A percentile compares a stretch with the other conserved stretches of the same genome.
These are phyloP conservation scores for Lymantria dispar DNA, from an alignment of 2,888 invertebrate species.

Conservation along the genomic window DNA sequence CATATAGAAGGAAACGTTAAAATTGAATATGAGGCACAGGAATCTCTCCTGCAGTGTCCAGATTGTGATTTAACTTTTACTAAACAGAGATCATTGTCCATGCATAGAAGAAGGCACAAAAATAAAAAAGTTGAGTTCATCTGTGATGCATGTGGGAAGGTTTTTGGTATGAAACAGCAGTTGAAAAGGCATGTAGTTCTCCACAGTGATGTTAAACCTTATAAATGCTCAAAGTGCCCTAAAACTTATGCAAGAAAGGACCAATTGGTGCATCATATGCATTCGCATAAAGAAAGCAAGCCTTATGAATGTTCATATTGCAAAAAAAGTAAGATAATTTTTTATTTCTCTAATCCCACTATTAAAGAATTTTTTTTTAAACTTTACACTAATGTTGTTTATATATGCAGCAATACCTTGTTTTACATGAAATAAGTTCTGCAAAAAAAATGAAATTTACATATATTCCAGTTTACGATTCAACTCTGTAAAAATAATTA, in stretches of 20 bases:
- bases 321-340: constrained; percentile 74
- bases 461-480: too few relatives aligned
- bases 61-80: constrained; percentile 78
- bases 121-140: constrained; percentile 46
- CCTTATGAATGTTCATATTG: constrained; percentile 82
- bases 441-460: too few relatives aligned
- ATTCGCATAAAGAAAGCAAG: constrained; percentile 80
- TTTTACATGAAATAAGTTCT: too few relatives aligned
- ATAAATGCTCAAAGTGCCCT: constrained; percentile 79
- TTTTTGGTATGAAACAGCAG: constrained; percentile 58
- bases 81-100: constrained; percentile 74
- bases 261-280: constrained; percentile 81
- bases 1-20: constrained; percentile 33
- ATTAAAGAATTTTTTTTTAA: neutral
- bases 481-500: too few relatives aligned
- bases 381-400: too few relatives aligned
- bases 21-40: constrained; percentile 32
- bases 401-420: too few relatives aligned
- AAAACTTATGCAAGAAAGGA: constrained; percentile 82
- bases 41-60: constrained; percentile 61
- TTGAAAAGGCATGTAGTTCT: constrained; percentile 76
- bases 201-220: constrained; percentile 76
- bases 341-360: neutral
- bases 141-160: constrained; percentile 75
- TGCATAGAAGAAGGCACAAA: constrained; percentile 58